Evolutionary conservation across 2,888 invertebrate species (phyloP).

Genomic region (Diloba caeruleocephala): DNA sequence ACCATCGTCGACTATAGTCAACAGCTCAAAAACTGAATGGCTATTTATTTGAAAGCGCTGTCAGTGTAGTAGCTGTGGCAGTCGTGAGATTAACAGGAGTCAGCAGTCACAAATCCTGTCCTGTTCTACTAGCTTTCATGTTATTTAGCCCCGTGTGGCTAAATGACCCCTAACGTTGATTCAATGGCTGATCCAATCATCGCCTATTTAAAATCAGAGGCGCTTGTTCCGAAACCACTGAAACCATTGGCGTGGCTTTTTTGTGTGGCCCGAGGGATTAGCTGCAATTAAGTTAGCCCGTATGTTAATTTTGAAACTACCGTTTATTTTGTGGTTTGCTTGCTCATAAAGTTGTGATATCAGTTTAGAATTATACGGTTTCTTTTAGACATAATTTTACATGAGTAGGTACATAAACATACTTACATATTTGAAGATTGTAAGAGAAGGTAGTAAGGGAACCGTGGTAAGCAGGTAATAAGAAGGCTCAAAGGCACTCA

Average conservation of each 20-base stretch:
- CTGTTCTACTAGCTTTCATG: constrained; percentile 23
- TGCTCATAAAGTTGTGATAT: constrained; percentile 11
- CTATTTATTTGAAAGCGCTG: no score
- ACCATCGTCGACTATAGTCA: no score
- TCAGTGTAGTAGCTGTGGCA: no score
- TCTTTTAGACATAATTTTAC: constrained; percentile 14
- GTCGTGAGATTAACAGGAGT: no score
- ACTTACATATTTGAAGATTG: background rate
- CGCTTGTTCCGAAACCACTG: constrained; percentile 48
- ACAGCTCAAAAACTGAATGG: no score
- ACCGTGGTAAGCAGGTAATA: no score
- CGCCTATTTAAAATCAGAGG: constrained; percentile 60
- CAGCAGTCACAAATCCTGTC: background rate
- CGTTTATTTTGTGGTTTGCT: constrained; percentile 21
- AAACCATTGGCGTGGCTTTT: constrained; percentile 34
- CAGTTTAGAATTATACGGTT: constrained; percentile 3
- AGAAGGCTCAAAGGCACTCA: no score
- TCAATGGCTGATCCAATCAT: constrained; percentile 57
- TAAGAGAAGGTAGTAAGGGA: background rate
- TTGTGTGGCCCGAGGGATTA: constrained; percentile 37
- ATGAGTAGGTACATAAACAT: background rate
- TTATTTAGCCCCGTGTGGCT: constrained; percentile 35
- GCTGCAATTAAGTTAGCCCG: constrained; percentile 41
- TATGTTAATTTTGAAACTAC: constrained; percentile 41
- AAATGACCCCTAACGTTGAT: constrained; percentile 51